Evolutionary conservation across 2,888 invertebrate genomes (phyloP).

Genomic region (Eurytoma adleriae): DNA sequence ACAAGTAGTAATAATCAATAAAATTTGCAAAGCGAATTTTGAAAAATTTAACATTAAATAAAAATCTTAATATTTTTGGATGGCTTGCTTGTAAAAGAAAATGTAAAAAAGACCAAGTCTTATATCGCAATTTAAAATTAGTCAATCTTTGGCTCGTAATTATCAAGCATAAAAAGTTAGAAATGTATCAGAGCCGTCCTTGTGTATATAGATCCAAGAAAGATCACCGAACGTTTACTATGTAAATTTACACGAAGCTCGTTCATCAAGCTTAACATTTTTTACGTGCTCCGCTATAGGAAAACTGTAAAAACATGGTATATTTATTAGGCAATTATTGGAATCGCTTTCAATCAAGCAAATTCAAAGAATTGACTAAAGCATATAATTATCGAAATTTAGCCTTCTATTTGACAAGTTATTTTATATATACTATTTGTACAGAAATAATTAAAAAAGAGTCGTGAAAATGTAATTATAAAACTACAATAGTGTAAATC

Average conservation of each 20-base stretch:
- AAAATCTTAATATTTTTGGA: slow-evolving; percentile 29
- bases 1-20: neutral
- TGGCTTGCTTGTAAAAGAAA: slow-evolving; percentile 18
- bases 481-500: slow-evolving; percentile 62
- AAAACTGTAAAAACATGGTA: slow-evolving; percentile 13
- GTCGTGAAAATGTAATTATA: slow-evolving; percentile 57
- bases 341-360: slow-evolving; percentile 6
- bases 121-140: slow-evolving; percentile 11
- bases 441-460: slow-evolving; percentile 66
- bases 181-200: slow-evolving; percentile 1
- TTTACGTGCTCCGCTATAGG: slow-evolving; percentile 27
- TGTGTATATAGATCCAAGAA: slow-evolving; percentile 19
- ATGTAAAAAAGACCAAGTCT: slow-evolving; percentile 28
- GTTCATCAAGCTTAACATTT: slow-evolving; percentile 27
- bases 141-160: slow-evolving; percentile 11
- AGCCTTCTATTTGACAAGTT: slow-evolving; percentile 67
- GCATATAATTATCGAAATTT: slow-evolving; percentile 58
- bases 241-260: slow-evolving; percentile 36
- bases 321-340: neutral
- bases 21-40: neutral
- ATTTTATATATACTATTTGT: slow-evolving; percentile 76
- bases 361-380: slow-evolving; percentile 32
- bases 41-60: neutral
- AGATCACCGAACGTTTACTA: slow-evolving; percentile 18
- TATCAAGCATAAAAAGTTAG: slow-evolving; percentile 18